These are phyloP conservation scores for Clarias gariepinus DNA, from an alignment of 2,113 vertebrate species.

Conservation along the genomic window DNA sequence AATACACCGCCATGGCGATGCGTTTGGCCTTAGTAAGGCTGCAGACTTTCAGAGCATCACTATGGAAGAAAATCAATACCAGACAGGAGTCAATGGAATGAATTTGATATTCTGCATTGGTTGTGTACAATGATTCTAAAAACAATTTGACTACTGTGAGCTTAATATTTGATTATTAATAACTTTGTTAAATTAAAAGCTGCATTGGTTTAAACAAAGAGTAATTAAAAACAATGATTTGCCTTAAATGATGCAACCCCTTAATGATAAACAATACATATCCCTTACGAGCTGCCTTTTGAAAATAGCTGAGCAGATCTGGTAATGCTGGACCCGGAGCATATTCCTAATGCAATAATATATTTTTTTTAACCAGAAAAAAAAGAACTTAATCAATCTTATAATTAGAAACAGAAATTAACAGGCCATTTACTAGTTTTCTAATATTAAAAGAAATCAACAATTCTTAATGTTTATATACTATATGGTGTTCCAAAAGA, in stretches of 20 bases:
- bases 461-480: no score
- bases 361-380: no score
- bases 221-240: not conserved
- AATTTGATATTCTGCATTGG: not conserved
- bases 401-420: no score
- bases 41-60: constrained; percentile 50
- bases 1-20: constrained; percentile 67
- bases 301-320: not conserved
- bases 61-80: constrained; percentile 37
- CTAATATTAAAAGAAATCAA: no score
- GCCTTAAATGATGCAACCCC: not conserved
- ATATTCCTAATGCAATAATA: no score
- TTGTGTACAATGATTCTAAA: not conserved
- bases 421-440: no score
- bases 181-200: not conserved
- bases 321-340: not conserved
- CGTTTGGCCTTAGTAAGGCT: constrained; percentile 14
- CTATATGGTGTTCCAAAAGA: no score
- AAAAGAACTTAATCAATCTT: no score
- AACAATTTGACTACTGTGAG: not conserved
- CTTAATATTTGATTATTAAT: not conserved
- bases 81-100: not conserved
- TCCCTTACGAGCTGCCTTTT: not conserved
- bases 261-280: not conserved
- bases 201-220: not conserved